A percentile compares a stretch with the other conserved stretches of the same genome.
Evolutionary conservation across 2,888 invertebrate genomes (phyloP).

Genomic region (Parthenolecanium corni): DNA sequence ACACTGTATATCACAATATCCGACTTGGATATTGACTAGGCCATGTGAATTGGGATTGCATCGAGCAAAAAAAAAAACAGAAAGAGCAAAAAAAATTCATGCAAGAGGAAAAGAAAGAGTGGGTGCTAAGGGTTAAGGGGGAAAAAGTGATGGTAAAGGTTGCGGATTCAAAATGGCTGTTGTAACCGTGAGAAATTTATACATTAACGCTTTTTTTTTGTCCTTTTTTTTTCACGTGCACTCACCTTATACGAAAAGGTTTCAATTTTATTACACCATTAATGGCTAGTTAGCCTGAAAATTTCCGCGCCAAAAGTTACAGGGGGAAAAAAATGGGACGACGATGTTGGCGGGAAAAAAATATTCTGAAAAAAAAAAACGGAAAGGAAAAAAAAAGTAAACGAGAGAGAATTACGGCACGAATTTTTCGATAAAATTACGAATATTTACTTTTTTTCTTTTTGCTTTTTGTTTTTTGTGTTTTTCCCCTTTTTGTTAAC

Average conservation of each 20-base stretch:
- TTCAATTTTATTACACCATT: conserved; percentile 1
- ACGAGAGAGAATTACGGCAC: too few relatives aligned
- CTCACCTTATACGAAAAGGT: background rate
- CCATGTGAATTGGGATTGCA: background rate
- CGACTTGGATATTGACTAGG: conserved; percentile 14
- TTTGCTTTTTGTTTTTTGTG: too few relatives aligned
- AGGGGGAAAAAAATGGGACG: background rate
- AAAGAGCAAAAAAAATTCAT: background rate
- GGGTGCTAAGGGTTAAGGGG: background rate
- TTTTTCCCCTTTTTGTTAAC: too few relatives aligned
- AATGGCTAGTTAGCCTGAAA: conserved; percentile 12
- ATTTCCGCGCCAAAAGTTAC: conserved; percentile 18
- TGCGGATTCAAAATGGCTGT: conserved; percentile 15
- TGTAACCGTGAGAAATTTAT: conserved; percentile 1
- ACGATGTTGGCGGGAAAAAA: too few relatives aligned
- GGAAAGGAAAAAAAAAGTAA: too few relatives aligned
- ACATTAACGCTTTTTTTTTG: too few relatives aligned
- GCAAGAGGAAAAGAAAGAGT: background rate
- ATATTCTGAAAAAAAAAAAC: too few relatives aligned
- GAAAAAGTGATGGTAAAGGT: background rate
- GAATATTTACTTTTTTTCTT: too few relatives aligned
- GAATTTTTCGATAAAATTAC: too few relatives aligned
- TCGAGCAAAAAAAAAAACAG: too few relatives aligned
- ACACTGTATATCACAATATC: conserved; percentile 10
- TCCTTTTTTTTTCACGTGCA: too few relatives aligned